Evolutionary conservation across 2,888 invertebrate genomes (phyloP).

Genomic region (Sceliomorpha sp.): DNA sequence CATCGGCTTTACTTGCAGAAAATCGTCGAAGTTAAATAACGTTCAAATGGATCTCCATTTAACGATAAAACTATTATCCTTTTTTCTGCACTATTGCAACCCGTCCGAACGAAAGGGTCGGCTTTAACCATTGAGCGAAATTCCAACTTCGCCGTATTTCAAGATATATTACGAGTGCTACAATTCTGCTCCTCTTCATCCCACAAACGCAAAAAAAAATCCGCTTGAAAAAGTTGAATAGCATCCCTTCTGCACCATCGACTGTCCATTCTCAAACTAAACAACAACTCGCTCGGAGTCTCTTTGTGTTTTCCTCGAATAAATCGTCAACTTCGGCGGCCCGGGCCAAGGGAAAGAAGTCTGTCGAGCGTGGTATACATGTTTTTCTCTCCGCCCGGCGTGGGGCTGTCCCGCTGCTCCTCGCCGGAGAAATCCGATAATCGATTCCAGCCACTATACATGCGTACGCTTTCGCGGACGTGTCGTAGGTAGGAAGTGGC

Average conservation of each 20-base stretch:
- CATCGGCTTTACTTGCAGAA: no score
- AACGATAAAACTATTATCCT: no score
- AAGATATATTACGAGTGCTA: no score
- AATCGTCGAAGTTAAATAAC: no score
- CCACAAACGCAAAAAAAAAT: no score
- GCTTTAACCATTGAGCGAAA: no score
- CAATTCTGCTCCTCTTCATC: no score
- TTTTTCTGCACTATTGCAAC: no score
- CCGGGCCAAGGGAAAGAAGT: constrained; percentile 22
- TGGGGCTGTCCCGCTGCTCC: not conserved
- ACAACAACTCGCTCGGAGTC: constrained; percentile 3
- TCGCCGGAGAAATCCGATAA: constrained; percentile 61
- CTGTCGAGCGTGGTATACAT: constrained; percentile 34
- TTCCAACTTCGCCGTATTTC: no score
- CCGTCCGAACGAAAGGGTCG: no score
- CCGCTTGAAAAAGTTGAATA: no score
- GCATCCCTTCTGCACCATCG: not conserved
- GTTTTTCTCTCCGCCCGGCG: constrained; percentile 44
- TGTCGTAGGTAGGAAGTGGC: constrained; percentile 42
- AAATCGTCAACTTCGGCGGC: constrained; percentile 39
- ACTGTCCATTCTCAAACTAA: constrained; percentile 2
- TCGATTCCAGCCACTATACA: constrained; percentile 56
- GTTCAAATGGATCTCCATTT: no score
- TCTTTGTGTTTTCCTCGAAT: constrained; percentile 38
- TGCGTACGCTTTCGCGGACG: constrained; percentile 29